Evolutionary conservation across 2,113 vertebrate species (phyloP).

Genomic region (Hippocampus comes): DNA sequence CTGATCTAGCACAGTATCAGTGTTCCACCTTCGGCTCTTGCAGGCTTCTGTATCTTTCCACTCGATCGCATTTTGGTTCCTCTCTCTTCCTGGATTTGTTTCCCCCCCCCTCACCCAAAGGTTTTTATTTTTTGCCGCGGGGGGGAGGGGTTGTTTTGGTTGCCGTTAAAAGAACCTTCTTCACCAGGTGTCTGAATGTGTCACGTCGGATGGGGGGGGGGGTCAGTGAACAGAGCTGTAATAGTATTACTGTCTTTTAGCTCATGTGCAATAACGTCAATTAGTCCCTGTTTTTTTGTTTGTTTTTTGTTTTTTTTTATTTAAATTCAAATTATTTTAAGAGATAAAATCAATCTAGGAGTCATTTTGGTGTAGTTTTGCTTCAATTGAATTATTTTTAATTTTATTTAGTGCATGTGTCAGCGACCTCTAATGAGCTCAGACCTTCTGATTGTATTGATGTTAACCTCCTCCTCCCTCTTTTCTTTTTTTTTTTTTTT

Average conservation of each 20-base stretch:
- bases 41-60: slow-evolving; percentile 29
- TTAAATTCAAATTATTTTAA: slow-evolving; percentile 39
- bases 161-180: slow-evolving; percentile 34
- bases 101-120: too few species aligned
- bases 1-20: slow-evolving; percentile 69
- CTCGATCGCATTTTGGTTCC: slow-evolving; percentile 20
- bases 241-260: slow-evolving; percentile 70
- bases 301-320: slow-evolving; percentile 46
- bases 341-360: slow-evolving; percentile 34
- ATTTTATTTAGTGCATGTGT: slow-evolving; percentile 57
- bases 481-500: slow-evolving; percentile 3
- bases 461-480: slow-evolving; percentile 54
- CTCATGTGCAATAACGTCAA: slow-evolving; percentile 75
- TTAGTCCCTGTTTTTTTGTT: slow-evolving; percentile 45
- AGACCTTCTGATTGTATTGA: slow-evolving; percentile 73
- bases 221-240: slow-evolving; percentile 50
- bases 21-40: slow-evolving; percentile 48
- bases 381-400: slow-evolving; percentile 7
- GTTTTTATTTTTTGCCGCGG: not conserved
- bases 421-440: slow-evolving; percentile 65
- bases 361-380: slow-evolving; percentile 30
- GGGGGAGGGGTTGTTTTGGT: slow-evolving; percentile 1
- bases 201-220: slow-evolving; percentile 12
- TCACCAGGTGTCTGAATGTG: slow-evolving; percentile 58
- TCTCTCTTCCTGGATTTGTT: not conserved